Conservation (phyloP, 2,888 invertebrate genomes). For the Euplagia quadripunctaria region DNA sequence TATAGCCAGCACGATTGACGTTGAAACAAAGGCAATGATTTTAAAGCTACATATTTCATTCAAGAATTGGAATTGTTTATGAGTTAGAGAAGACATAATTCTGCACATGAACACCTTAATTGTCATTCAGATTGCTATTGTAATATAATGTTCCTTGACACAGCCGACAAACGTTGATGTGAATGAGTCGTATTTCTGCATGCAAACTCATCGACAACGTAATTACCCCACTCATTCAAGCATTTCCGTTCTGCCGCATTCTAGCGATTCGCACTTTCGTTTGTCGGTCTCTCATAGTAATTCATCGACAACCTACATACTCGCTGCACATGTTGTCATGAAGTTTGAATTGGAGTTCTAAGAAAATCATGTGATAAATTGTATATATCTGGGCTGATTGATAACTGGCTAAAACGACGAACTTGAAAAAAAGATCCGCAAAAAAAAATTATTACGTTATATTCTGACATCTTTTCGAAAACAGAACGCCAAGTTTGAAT, state of each 20-base stretch:
- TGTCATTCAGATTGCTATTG: slow-evolving; percentile 29
- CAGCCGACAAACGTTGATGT: slow-evolving; percentile 28
- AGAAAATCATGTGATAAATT: background rate
- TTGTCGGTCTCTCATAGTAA: slow-evolving; percentile 31
- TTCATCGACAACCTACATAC: slow-evolving; percentile 17
- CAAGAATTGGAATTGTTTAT: slow-evolving; percentile 27
- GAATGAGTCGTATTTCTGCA: slow-evolving; percentile 31
- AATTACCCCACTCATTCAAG: slow-evolving; percentile 31
- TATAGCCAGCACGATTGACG: background rate
- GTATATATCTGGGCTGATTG: background rate
- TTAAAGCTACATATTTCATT: slow-evolving; percentile 19
- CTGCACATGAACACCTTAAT: slow-evolving; percentile 27
- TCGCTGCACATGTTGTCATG: background rate
- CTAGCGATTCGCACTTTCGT: slow-evolving; percentile 33
- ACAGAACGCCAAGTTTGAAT: no score
- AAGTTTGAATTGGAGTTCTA: background rate
- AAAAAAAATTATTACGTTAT: no score
- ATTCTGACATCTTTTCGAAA: no score
- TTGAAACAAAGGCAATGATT: slow-evolving; percentile 10
- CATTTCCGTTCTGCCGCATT: slow-evolving; percentile 36
- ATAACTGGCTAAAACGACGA: no score
- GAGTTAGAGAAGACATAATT: slow-evolving; percentile 18
- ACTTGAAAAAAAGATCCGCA: no score
- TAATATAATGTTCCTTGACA: slow-evolving; percentile 22
- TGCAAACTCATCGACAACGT: slow-evolving; percentile 26